Evolutionary conservation across 2,888 invertebrate species (phyloP), one percentile per base, ranked within the genome.

Genomic region (Drosophila anomalata): DNA sequence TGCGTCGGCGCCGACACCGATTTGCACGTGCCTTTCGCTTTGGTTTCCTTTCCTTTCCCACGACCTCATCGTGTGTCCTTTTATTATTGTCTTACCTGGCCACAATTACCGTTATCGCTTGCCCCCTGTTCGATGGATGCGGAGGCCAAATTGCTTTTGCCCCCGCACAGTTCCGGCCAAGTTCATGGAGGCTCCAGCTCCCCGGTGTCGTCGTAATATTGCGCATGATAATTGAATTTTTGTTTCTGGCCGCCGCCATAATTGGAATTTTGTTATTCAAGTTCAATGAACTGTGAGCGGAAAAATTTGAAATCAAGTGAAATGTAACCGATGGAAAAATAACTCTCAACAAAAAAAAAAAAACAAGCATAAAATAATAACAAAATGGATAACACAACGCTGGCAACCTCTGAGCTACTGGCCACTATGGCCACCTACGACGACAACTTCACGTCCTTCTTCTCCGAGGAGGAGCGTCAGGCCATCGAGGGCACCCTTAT

Each of bases 401-500:
- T 53, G 4, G 8, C 17, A 0, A n/a, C 41, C 2, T 22, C 12
- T 7, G 31, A 57, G 4, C 41, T 31, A 12, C 39, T 61, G 61
- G 39, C 14, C 20, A 69, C 39, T n/a, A 36, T 33, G 57, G 20
- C 36, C 50, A 52, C 8, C 41, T 31, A 36, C 55, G 55, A 12
- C 31, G 61, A 54, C 22, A 76, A 79, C 4, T 17, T 24, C 0
- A 61, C 71, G 9, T 33, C 42, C 33, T 41, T 14, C n/a, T 46
- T 73, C 17, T 52, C 60, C 36, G 53, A 55, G 1, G 73, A 69
- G 17, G 74, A 74, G 11, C 36, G 56, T 2, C 14, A 53, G 14
- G 69, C 73, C 22, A 79, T 87, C 4, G 77, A 76, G 26, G 57
- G 61, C 2, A 78, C 85, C 0, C 87, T 89, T 3, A 71, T 93